Conservation (phyloP, 2,888 invertebrate genomes). For the Scelioninae gen. 2 region DNA sequence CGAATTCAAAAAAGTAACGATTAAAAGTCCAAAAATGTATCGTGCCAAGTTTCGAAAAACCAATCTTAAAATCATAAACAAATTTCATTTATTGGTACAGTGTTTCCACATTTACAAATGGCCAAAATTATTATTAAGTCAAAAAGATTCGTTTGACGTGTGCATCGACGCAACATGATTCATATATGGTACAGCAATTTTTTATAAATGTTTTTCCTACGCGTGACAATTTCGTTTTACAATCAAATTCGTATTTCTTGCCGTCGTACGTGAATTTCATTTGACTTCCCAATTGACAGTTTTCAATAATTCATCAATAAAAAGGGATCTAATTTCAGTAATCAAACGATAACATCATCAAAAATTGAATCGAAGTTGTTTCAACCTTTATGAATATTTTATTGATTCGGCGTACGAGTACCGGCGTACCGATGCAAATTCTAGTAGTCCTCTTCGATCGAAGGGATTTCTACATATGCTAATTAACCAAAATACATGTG, state of each 20-base stretch:
- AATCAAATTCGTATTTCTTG: slow-evolving; percentile 15
- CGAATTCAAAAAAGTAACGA: no score
- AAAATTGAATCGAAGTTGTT: slow-evolving; percentile 25
- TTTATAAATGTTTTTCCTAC: no score
- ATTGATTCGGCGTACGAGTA: slow-evolving; percentile 1
- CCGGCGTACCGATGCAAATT: slow-evolving; percentile 31
- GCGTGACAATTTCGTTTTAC: slow-evolving; percentile 7
- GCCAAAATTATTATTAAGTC: no score
- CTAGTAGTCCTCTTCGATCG: slow-evolving; percentile 63
- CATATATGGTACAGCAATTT: no score
- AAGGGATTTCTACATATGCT: slow-evolving; percentile 71
- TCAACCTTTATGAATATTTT: slow-evolving; percentile 29
- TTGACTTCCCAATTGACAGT: background rate
- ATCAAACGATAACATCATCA: slow-evolving; percentile 20
- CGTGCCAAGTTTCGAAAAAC: no score
- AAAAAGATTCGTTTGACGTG: no score
- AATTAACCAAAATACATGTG: slow-evolving; percentile 71
- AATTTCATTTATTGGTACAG: no score
- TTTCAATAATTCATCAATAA: slow-evolving; percentile 23
- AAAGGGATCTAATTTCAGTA: slow-evolving; percentile 17
- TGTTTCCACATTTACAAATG: no score
- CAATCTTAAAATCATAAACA: no score
- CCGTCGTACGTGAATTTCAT: slow-evolving; percentile 17
- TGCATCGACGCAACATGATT: no score
- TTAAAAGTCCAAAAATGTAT: no score